Base-by-base conservation (phyloP, 2,888 invertebrate genomes). In the Quadroppia sp. region DNA sequence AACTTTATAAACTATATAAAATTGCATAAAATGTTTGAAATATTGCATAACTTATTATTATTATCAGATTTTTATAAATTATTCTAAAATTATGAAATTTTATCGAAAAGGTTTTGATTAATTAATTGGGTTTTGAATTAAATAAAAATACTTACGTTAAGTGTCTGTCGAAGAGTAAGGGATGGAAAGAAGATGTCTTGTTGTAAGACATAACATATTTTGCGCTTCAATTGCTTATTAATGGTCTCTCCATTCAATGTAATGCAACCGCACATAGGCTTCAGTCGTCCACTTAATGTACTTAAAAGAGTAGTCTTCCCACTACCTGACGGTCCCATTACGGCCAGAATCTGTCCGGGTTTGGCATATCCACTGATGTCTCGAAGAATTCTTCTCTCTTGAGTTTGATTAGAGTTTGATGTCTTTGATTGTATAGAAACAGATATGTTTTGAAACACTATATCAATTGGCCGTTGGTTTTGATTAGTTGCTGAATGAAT, bases 171-270 rank as follows among this genome's bases (percentile, higher is more conserved):
- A 74, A 91, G 84, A 1, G 90, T 91, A 79, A 91, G 85, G 80
- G 89, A 89, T 71, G 90, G 87, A 81, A 90, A 90, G 83, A 91
- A 91, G 76, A 90, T 87, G 81, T 91, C 91, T 81, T 90, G 89
- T 82, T 91, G 91, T 76, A 90, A 85, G 64, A 91, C 91, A 82
- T 91, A 91, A 80, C 90, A 89, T 78, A 91, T 89, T 80, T 88
- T 87, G 77, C 90, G 84, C 78, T 89, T 88, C 86, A 89, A 88
- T 78, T 88, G 83, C 80, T 89, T 89, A 78, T 87, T 87, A 77
- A 89, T 82, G 32, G 85, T 83, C 79, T 87, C 86, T 25, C 88
- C 86, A 81, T 88, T 88, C 74, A 89, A 82, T 78, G 86, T 85
- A 78, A 89, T 87, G 77, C 85, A 85, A 72, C 91, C 91, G 72